A percentile compares a stretch with the other conserved stretches of the same genome.
These are phyloP conservation scores for Montipora capricornis DNA, from an alignment of 64 coral and sea anemone species.

Conservation along the genomic window DNA sequence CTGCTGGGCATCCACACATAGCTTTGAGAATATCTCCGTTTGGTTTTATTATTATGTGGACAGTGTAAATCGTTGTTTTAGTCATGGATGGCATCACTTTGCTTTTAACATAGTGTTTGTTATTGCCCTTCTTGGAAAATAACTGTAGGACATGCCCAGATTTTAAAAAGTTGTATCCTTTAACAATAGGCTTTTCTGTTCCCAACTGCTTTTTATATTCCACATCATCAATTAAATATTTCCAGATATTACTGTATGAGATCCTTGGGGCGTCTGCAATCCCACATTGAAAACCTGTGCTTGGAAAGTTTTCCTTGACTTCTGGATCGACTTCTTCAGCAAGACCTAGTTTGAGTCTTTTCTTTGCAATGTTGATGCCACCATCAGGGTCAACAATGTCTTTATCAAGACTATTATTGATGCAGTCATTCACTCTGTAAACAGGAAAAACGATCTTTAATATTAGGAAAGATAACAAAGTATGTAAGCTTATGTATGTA, in stretches of 20 bases:
- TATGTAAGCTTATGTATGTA: too few species aligned
- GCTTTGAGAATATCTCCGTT: conserved; percentile 22
- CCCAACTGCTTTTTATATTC: too few species aligned
- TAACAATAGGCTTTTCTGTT: too few species aligned
- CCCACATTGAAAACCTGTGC: neutral
- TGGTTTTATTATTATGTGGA: neutral
- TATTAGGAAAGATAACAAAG: too few species aligned
- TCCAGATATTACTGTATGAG: too few species aligned
- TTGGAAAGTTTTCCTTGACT: neutral
- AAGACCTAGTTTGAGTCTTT: neutral
- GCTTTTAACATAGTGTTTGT: conserved; percentile 5
- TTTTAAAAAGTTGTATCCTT: too few species aligned
- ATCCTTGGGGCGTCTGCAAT: too few species aligned
- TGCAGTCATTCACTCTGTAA: neutral
- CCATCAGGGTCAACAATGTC: neutral
- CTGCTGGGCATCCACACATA: conserved; percentile 38
- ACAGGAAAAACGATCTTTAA: neutral
- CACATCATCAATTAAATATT: too few species aligned
- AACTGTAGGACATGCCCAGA: too few species aligned
- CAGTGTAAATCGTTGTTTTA: conserved; percentile 9
- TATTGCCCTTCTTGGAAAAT: neutral
- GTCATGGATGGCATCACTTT: conserved; percentile 12
- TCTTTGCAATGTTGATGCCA: neutral
- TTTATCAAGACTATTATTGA: neutral
- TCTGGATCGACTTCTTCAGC: neutral